Base-by-base conservation (phyloP, 2,888 invertebrate genomes). In the Hemithea aestivaria region DNA sequence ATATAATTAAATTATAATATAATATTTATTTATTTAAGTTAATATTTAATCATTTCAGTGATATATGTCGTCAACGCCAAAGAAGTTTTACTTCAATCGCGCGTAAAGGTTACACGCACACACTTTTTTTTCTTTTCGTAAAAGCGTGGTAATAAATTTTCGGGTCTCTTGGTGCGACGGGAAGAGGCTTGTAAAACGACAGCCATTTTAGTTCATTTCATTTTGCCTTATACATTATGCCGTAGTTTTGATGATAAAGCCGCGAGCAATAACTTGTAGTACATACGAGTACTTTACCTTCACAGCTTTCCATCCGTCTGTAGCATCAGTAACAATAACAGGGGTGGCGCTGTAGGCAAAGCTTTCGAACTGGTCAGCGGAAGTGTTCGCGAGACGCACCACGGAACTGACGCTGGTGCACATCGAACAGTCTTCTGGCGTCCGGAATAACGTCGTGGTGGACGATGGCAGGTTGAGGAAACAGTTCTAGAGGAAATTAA, bases 311-410 rank as follows among this genome's bases (percentile, higher is more conserved):
- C 97, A 98, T 49, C 92, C 91, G 5, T 56, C 64, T 9, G 93
- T 93, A 0, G 93, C 97, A 73, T 97, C 98, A 2, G 91, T 91
- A 6, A 98, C 89, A 7, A 98, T 92, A 1, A 97, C 94, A 0
- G 98, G 98, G 4, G 89, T 88, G 0, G 93, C 93, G 7, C 90
- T 89, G 62, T 95, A 94, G 0, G 95, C 95, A 58, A 91, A 96
- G 61, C 87, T 77, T 60, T 95, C 94, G 66, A 97, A 97, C 39
- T 90, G 84, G 3, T 78, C 74, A 0, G 92, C 89, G 0, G 91
- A 89, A 9, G 95, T 88, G 56, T 92, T 90, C 5, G 88, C 68
- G 0, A 96, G 82, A 41, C 92, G 90, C 23, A 90, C 89, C 16
- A 95, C 90, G 47, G 87, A 70, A 2, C 79, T 73, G 7, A 96